Evolutionary conservation across 2,113 vertebrate species (phyloP).

Genomic region (Australoheros scitulus): DNA sequence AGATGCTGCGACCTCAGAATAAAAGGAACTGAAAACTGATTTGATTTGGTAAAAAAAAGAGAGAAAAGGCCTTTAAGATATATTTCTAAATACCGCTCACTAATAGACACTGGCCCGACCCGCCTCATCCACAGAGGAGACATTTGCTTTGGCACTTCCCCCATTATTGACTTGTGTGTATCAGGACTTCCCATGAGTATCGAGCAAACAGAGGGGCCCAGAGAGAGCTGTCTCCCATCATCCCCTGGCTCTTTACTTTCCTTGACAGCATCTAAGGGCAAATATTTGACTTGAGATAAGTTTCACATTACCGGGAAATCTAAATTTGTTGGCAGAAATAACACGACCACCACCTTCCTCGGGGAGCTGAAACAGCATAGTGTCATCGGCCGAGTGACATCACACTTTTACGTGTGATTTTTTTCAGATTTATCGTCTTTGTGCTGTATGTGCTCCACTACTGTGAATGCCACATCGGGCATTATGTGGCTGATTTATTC

Average conservation of each 20-base stretch:
- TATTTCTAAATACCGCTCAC: neutral
- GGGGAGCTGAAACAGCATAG: conserved; percentile 30
- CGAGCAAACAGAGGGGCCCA: conserved; percentile 68
- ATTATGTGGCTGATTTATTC: neutral
- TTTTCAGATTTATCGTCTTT: neutral
- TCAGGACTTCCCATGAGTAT: conserved; percentile 67
- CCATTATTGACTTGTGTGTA: conserved; percentile 68
- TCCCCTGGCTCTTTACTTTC: conserved; percentile 55
- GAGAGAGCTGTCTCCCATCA: conserved; percentile 68
- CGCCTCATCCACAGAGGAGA: conserved; percentile 15
- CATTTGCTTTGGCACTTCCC: conserved; percentile 33
- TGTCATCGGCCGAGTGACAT: neutral
- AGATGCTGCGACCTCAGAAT: neutral
- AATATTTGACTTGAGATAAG: conserved; percentile 75
- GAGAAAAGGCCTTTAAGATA: neutral
- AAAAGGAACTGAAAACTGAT: neutral
- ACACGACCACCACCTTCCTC: conserved; percentile 26
- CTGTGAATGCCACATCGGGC: neutral
- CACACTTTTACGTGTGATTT: neutral
- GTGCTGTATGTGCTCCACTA: neutral
- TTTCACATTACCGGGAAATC: conserved; percentile 66
- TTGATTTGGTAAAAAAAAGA: neutral
- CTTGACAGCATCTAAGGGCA: conserved; percentile 69
- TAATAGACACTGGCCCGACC: neutral
- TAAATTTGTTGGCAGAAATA: conserved; percentile 50